Evolutionary conservation across 2,113 vertebrate genomes (phyloP).

Genomic region (Charina bottae): DNA sequence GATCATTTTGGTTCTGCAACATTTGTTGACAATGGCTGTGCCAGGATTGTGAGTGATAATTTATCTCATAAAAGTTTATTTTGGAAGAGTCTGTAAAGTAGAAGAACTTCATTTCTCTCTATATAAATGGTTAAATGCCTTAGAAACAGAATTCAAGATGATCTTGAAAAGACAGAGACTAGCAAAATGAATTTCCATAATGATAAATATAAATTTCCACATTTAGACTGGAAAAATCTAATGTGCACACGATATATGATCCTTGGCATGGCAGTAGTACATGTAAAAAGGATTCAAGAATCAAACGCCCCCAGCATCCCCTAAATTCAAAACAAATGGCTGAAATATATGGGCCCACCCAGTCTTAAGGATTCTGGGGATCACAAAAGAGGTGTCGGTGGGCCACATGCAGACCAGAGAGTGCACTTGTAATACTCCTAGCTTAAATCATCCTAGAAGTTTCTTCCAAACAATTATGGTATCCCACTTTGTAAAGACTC

Average conservation of each 20-base stretch:
- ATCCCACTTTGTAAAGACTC: not conserved
- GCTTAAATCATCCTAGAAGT: not conserved
- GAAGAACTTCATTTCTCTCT: not conserved
- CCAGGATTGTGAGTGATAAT: not conserved
- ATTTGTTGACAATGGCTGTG: constrained; percentile 3
- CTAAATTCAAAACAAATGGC: not conserved
- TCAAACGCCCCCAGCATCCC: not conserved
- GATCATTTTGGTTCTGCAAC: not conserved
- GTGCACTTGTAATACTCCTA: not conserved
- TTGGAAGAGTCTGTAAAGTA: not conserved
- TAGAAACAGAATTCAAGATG: not conserved
- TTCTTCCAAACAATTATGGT: not conserved
- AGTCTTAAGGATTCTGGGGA: not conserved
- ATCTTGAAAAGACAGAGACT: not conserved
- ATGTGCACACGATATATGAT: not conserved
- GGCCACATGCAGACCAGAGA: not conserved
- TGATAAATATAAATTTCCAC: not conserved
- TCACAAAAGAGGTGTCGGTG: not conserved
- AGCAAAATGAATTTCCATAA: not conserved
- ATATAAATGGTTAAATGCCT: not conserved
- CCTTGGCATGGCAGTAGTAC: not conserved
- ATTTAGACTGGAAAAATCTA: not conserved
- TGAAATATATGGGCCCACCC: not conserved
- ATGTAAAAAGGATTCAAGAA: not conserved
- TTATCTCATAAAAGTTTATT: not conserved